phyloP scores from a whole-genome alignment of 92 coral and sea anemone genomes.

The Siderastrea radians region DNA sequence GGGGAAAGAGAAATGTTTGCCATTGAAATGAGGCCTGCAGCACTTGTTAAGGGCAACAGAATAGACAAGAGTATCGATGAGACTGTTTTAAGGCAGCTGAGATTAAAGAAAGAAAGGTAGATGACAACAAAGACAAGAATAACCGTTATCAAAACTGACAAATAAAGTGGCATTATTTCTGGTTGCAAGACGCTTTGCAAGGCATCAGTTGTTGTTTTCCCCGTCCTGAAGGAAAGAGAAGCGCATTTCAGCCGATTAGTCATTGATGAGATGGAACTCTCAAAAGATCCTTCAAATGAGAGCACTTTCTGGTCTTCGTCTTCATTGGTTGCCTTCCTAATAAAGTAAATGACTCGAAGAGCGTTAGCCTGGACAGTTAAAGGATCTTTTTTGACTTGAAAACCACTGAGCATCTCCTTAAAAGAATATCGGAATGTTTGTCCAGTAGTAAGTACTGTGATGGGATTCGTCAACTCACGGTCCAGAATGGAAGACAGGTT shows the following conservation, averaged over 20 bases:
- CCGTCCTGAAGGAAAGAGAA: slow-evolving; percentile 20
- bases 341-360: slow-evolving; percentile 29
- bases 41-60: slow-evolving; percentile 2
- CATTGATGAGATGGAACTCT: not conserved
- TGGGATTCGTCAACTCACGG: slow-evolving; percentile 6
- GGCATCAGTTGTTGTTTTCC: not conserved
- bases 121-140: not conserved
- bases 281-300: slow-evolving; percentile 19
- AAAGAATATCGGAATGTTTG: slow-evolving; percentile 3
- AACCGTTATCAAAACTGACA: not conserved
- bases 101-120: not conserved
- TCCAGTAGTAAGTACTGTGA: slow-evolving; percentile 9
- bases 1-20: slow-evolving; percentile 22
- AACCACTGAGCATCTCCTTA: not conserved
- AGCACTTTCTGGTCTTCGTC: not conserved
- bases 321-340: not conserved
- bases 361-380: slow-evolving; percentile 24
- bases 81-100: not conserved
- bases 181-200: slow-evolving; percentile 4
- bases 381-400: not conserved
- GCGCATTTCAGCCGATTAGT: not conserved
- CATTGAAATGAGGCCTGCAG: slow-evolving; percentile 39
- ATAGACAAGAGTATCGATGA: not conserved
- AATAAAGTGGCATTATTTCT: not conserved
- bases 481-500: slow-evolving; percentile 21